Percentiles rank a stretch among this genome's conserved stretches.
Evolutionary conservation across 1,140 invertebrate species (phyloP).

Genomic region (Heterodera carotae): DNA sequence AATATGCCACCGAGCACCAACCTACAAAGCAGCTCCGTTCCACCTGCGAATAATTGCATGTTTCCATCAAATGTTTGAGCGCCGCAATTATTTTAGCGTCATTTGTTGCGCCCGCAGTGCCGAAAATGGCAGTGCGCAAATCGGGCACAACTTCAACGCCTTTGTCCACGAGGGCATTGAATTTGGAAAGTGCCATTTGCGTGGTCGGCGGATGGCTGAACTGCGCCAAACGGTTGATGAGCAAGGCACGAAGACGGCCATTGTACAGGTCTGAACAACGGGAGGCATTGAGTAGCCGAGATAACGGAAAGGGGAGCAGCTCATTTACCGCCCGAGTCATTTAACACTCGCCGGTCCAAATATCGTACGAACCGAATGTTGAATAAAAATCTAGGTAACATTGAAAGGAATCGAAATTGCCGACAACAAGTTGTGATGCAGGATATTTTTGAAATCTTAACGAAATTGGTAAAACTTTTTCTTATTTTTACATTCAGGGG

Average conservation of each 20-base stretch:
- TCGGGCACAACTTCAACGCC: slow-evolving; percentile 78
- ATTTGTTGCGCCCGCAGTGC: slow-evolving; percentile 77
- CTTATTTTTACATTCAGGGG: neutral
- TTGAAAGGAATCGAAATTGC: no score
- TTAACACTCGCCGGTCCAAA: no score
- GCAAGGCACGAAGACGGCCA: slow-evolving; percentile 82
- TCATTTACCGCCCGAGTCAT: no score
- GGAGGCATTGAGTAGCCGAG: no score
- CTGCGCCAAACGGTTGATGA: slow-evolving; percentile 79
- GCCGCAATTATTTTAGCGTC: slow-evolving; percentile 75
- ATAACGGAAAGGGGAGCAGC: neutral
- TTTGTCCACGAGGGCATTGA: slow-evolving; percentile 74
- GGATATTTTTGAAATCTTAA: no score
- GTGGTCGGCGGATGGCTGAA: slow-evolving; percentile 78
- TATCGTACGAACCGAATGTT: no score
- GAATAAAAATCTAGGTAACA: neutral
- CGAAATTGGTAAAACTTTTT: no score
- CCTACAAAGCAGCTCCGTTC: slow-evolving; percentile 83
- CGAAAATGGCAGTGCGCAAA: slow-evolving; percentile 79
- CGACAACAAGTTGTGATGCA: no score
- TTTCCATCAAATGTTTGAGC: slow-evolving; percentile 80
- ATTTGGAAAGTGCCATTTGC: slow-evolving; percentile 75
- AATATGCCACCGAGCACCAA: no score
- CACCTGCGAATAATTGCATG: slow-evolving; percentile 85
- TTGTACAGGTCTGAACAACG: slow-evolving; percentile 68